Conservation (phyloP, 1,140 invertebrate genomes). For the Proales similis region DNA sequence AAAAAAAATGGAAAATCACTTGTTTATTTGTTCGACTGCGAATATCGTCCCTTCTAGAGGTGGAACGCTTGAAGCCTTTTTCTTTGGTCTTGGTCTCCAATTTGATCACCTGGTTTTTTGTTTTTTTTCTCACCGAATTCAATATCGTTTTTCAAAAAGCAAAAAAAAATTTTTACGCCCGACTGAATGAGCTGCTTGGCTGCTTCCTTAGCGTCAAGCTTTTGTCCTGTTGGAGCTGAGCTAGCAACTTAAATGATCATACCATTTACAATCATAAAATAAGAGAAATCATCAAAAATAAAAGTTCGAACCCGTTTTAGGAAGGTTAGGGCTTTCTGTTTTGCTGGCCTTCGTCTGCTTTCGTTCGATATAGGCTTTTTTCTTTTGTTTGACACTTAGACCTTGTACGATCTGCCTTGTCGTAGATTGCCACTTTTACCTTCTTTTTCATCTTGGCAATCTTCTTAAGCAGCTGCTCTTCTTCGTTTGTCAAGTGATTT, state of each 20-base stretch:
- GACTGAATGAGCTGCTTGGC: slow-evolving; percentile 27
- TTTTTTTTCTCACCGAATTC: not conserved
- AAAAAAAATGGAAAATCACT: no score
- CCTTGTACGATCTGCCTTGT: no score
- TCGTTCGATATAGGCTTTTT: no score
- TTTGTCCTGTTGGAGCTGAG: slow-evolving; percentile 1
- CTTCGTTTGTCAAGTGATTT: slow-evolving; percentile 34
- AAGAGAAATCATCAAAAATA: no score
- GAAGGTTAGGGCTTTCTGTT: no score
- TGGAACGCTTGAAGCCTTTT: slow-evolving; percentile 24
- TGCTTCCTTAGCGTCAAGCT: slow-evolving; percentile 32
- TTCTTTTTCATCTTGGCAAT: slow-evolving; percentile 38
- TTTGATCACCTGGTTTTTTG: slow-evolving; percentile 19
- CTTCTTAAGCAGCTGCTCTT: slow-evolving; percentile 34
- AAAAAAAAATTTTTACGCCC: slow-evolving; percentile 4
- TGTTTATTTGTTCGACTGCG: slow-evolving; percentile 18
- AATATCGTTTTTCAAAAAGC: not conserved
- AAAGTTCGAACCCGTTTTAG: no score
- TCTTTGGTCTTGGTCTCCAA: slow-evolving; percentile 28
- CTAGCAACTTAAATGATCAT: no score
- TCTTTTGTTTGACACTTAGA: no score
- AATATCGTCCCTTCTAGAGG: slow-evolving; percentile 8
- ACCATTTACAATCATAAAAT: no score
- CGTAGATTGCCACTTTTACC: no score
- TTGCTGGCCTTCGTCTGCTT: no score